phyloP scores from a whole-genome alignment of 2,113 vertebrate species.

The Dicaeum eximium region DNA sequence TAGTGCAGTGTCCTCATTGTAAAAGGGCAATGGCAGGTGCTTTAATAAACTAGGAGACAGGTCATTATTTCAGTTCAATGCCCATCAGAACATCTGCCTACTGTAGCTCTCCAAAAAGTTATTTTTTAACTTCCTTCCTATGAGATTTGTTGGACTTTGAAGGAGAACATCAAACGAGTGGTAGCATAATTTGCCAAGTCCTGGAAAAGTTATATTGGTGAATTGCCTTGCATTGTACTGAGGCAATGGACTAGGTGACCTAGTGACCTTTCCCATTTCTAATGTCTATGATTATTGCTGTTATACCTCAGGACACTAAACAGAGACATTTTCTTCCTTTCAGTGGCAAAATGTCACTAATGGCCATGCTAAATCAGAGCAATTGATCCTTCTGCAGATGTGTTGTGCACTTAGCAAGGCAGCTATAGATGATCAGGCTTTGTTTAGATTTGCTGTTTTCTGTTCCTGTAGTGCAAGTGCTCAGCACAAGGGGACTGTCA shows the following conservation, averaged over 20 bases:
- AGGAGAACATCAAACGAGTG: not conserved
- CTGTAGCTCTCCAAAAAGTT: not conserved
- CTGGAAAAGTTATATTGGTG: not conserved
- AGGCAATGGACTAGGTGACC: not conserved
- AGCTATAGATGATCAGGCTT: conserved; percentile 12
- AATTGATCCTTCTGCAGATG: conserved; percentile 20
- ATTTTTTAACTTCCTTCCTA: conserved; percentile 27
- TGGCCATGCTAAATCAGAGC: conserved; percentile 35
- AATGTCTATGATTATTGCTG: conserved; percentile 2
- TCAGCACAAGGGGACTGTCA: not conserved
- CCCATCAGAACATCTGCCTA: not conserved
- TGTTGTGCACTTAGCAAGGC: not conserved
- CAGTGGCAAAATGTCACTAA: conserved; percentile 43
- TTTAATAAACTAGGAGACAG: not conserved
- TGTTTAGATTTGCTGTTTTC: conserved; percentile 35
- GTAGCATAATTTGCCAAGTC: conserved; percentile 15
- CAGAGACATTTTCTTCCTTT: conserved; percentile 41
- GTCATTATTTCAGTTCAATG: conserved; percentile 20
- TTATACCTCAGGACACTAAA: conserved; percentile 18
- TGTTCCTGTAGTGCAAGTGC: not conserved
- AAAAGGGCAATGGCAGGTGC: not conserved
- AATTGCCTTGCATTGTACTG: not conserved
- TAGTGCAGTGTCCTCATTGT: not conserved
- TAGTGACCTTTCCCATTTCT: conserved; percentile 25
- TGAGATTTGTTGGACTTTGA: not conserved